These are phyloP conservation scores for Pelodiscus sinensis DNA, from an alignment of 2,113 vertebrate species.

Conservation along the genomic window DNA sequence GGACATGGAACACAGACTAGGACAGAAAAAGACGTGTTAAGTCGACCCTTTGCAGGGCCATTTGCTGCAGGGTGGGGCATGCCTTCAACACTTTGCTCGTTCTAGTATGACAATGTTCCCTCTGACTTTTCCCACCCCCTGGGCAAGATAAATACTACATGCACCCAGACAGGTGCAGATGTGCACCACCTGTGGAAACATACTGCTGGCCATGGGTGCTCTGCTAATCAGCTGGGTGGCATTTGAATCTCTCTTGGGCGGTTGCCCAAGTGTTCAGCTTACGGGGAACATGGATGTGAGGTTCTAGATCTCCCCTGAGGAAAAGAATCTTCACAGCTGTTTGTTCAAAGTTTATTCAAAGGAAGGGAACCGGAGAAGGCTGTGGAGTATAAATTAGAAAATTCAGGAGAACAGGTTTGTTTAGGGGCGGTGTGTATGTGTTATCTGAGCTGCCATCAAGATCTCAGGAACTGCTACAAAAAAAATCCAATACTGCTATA, in stretches of 20 bases:
- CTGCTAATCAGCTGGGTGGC: no score
- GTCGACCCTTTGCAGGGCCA: not conserved
- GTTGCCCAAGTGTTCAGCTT: not conserved
- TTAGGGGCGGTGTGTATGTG: not conserved
- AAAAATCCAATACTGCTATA: not conserved
- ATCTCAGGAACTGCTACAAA: not conserved
- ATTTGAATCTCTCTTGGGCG: no score
- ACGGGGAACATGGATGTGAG: not conserved
- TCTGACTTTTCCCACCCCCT: no score
- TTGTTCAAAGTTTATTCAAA: not conserved
- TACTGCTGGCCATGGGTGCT: no score
- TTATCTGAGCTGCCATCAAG: not conserved
- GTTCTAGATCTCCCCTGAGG: not conserved
- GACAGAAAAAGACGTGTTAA: not conserved
- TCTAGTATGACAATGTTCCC: not conserved
- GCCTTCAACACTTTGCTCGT: not conserved
- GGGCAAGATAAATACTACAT: no score
- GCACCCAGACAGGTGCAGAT: no score
- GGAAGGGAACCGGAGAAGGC: not conserved
- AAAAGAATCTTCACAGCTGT: not conserved
- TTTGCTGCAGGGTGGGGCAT: not conserved
- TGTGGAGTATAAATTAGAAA: not conserved
- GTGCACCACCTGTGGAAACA: no score
- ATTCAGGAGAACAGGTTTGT: not conserved
- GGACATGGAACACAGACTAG: not conserved